phyloP scores from a whole-genome alignment of 2,797 vertebrate species.

The Valencia hispanica region DNA sequence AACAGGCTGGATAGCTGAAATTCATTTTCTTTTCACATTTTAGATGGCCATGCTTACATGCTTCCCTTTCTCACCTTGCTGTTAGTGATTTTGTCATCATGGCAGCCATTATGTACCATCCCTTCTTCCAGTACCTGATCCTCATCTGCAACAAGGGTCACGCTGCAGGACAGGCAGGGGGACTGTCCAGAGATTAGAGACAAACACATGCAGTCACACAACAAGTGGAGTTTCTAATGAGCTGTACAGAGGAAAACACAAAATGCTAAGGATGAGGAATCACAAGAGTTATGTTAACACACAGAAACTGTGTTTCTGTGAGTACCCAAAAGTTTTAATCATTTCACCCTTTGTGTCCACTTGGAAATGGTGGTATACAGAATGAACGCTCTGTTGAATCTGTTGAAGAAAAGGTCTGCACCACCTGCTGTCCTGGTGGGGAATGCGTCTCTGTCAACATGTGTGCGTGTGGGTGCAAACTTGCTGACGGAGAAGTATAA shows the following conservation, averaged over 20 bases:
- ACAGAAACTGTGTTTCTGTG: too few relatives aligned
- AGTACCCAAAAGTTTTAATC: not conserved
- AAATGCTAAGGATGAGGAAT: not conserved
- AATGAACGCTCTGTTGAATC: not conserved
- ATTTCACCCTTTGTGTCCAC: not conserved
- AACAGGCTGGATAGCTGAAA: not conserved
- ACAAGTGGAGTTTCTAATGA: slow-evolving; percentile 23
- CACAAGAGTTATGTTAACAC: not conserved
- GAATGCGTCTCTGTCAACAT: too few relatives aligned
- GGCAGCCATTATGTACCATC: slow-evolving; percentile 85
- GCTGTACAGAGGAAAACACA: slow-evolving; percentile 8
- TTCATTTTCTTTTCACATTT: not conserved
- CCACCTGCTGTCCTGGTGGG: too few relatives aligned
- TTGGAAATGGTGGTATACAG: not conserved
- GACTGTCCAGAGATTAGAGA: slow-evolving; percentile 74
- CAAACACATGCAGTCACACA: not conserved
- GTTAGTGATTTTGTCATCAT: slow-evolving; percentile 85
- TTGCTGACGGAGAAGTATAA: too few relatives aligned
- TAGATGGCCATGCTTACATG: not conserved
- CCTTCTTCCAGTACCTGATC: slow-evolving; percentile 84
- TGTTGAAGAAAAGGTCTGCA: too few relatives aligned
- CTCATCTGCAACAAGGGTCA: slow-evolving; percentile 78
- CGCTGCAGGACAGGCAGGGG: slow-evolving; percentile 86
- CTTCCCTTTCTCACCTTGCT: slow-evolving; percentile 78
- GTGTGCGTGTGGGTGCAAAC: too few relatives aligned